Evolutionary conservation across 30 jellyfish, hydroid and myxozoan genomes (phyloP).

Genomic region (Aurelia coerulea): DNA sequence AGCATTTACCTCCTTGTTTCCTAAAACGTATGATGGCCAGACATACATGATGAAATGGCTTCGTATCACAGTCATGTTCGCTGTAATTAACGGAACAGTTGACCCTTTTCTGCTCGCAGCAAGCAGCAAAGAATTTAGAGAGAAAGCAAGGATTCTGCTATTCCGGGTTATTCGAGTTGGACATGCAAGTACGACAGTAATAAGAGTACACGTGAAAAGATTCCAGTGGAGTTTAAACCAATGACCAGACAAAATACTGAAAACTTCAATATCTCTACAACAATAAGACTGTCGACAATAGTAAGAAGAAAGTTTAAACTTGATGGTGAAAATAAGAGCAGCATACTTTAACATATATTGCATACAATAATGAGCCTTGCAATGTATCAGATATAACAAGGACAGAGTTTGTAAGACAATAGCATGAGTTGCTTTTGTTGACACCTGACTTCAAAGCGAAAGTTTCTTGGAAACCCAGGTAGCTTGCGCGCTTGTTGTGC

Average conservation of each 20-base stretch:
- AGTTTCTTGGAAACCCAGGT: too few species aligned
- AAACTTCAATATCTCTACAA: too few species aligned
- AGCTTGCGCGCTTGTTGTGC: too few species aligned
- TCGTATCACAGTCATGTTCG: conserved; percentile 50
- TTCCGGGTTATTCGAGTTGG: conserved; percentile 38
- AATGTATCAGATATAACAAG: too few species aligned
- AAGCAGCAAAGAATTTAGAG: conserved; percentile 49
- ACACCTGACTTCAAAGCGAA: too few species aligned
- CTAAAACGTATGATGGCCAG: conserved; percentile 69
- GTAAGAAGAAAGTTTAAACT: too few species aligned
- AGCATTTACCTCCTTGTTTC: conserved; percentile 40
- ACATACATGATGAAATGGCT: conserved; percentile 45
- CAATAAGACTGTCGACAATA: too few species aligned
- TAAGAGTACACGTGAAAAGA: conserved; percentile 19
- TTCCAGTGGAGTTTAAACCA: conserved; percentile 10
- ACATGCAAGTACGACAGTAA: conserved; percentile 29
- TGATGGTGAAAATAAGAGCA: too few species aligned
- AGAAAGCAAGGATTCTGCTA: conserved; percentile 26
- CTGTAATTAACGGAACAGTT: conserved; percentile 44
- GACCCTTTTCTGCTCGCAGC: conserved; percentile 67
- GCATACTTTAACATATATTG: too few species aligned
- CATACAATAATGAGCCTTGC: too few species aligned
- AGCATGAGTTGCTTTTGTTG: too few species aligned
- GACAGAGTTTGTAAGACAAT: too few species aligned
- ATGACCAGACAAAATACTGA: background rate